Evolutionary conservation across 2,797 vertebrate genomes (phyloP).

Genomic region (Esox masquinongy): DNA sequence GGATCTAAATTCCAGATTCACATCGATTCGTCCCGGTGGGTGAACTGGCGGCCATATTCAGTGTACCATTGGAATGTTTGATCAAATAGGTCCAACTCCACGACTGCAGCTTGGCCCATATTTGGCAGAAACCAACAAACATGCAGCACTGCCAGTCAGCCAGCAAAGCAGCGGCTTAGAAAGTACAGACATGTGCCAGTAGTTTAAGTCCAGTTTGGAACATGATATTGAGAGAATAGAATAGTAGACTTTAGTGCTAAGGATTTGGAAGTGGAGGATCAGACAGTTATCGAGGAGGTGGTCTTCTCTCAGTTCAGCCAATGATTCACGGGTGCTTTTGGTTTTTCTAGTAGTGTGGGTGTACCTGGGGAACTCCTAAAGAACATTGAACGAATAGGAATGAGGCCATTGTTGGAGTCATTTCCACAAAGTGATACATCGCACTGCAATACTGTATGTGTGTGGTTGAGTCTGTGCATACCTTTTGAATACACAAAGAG

Average conservation of each 20-base stretch:
- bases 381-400: slow-evolving; percentile 38
- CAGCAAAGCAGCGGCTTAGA: slow-evolving; percentile 4
- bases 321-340: slow-evolving; percentile 14
- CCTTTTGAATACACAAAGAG: not conserved
- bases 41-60: not conserved
- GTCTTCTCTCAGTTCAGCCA: slow-evolving; percentile 26
- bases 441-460: not conserved
- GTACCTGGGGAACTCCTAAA: slow-evolving; percentile 22
- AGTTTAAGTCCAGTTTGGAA: slow-evolving; percentile 30
- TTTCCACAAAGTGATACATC: slow-evolving; percentile 18
- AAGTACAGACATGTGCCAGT: not conserved
- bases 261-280: slow-evolving; percentile 22
- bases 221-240: slow-evolving; percentile 33
- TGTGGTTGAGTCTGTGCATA: not conserved
- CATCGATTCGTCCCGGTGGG: not conserved
- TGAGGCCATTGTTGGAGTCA: slow-evolving; percentile 19
- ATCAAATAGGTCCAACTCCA: not conserved
- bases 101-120: not conserved
- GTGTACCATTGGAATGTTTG: slow-evolving; percentile 3
- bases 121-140: not conserved
- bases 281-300: slow-evolving; percentile 44
- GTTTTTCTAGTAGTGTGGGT: slow-evolving; percentile 29
- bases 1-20: not conserved
- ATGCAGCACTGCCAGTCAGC: slow-evolving; percentile 7
- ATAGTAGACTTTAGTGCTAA: slow-evolving; percentile 22